Evolutionary conservation across 2,888 invertebrate species (phyloP).

Genomic region (Alcis repandata): DNA sequence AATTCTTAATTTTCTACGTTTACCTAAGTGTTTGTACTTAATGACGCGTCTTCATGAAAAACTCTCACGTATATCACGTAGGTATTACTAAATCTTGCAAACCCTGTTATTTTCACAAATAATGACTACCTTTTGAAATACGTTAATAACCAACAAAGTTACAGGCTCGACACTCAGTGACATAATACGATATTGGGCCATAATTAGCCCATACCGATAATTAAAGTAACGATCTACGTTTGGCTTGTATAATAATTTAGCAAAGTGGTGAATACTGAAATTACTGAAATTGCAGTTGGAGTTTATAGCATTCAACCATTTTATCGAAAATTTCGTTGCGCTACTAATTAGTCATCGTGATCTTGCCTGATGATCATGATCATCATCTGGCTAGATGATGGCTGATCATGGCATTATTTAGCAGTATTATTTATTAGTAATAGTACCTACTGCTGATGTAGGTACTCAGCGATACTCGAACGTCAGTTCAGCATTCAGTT

Average conservation of each 20-base stretch:
- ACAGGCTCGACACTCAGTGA: not conserved
- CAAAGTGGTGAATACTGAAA: not conserved
- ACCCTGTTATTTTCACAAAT: not conserved
- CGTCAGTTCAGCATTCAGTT: no score
- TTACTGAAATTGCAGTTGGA: not conserved
- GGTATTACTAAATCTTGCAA: not conserved
- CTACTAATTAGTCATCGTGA: no score
- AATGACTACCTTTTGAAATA: not conserved
- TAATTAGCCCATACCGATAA: conserved; percentile 13
- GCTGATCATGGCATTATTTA: no score
- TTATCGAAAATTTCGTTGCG: not conserved
- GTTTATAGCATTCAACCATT: not conserved
- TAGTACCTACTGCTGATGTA: no score
- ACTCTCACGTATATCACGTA: no score
- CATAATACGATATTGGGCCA: conserved; percentile 8
- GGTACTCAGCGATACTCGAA: no score
- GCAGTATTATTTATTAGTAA: no score
- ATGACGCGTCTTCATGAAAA: no score
- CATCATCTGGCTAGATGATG: no score
- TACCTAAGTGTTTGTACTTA: no score
- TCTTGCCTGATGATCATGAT: no score
- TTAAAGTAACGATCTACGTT: conserved; percentile 15
- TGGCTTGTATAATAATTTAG: not conserved
- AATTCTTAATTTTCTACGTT: no score
- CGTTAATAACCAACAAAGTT: not conserved